A percentile compares a stretch with the other conserved stretches of the same genome.
phyloP scores from a whole-genome alignment of 1,140 invertebrate genomes.

The Tetraneura akinire region DNA sequence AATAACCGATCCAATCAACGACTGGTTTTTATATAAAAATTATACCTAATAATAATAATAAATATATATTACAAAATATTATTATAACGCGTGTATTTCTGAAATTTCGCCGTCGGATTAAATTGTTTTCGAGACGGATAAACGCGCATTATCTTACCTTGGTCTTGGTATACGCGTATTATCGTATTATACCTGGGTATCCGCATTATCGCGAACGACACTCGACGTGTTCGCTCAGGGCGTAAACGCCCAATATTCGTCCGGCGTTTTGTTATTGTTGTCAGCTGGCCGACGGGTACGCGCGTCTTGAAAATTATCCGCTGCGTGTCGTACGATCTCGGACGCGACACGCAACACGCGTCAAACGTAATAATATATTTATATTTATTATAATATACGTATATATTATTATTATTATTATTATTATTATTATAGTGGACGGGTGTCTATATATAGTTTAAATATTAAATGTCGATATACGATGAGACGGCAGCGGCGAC shows the following conservation, averaged over 20 bases:
- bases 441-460: not conserved
- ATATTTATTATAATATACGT: not conserved
- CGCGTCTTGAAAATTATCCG: too few relatives aligned
- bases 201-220: not conserved
- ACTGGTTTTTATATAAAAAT: too few relatives aligned
- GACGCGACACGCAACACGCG: slow-evolving; percentile 8
- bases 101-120: not conserved
- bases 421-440: not conserved
- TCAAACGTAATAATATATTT: not conserved
- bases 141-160: too few relatives aligned
- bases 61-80: too few relatives aligned
- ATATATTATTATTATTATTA: too few relatives aligned
- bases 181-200: too few relatives aligned
- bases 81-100: too few relatives aligned
- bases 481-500: not conserved
- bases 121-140: not conserved
- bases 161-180: too few relatives aligned
- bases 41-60: too few relatives aligned
- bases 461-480: not conserved
- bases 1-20: too few relatives aligned
- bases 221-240: not conserved
- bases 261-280: not conserved
- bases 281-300: slow-evolving; percentile 18
- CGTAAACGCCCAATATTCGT: not conserved
- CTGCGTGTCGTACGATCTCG: not conserved